A percentile compares a stretch with the other conserved stretches of the same genome.
Evolutionary conservation across 2,888 invertebrate genomes (phyloP).

Genomic region (Leptopterna dolabrata): DNA sequence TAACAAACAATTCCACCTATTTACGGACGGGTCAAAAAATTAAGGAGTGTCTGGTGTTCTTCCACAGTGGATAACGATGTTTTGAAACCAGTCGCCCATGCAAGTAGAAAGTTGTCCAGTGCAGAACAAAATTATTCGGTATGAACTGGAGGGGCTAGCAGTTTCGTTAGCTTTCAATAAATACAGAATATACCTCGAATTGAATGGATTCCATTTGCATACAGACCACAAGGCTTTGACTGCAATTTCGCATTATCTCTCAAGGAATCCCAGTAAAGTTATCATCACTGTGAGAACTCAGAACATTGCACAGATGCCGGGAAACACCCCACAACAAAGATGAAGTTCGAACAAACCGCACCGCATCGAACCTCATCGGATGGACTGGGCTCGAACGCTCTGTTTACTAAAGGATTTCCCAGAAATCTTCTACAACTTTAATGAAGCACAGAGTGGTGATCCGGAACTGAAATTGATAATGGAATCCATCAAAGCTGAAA

Average conservation of each 20-base stretch:
- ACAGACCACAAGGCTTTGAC: conserved; percentile 25
- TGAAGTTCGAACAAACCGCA: not conserved
- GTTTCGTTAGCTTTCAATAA: not conserved
- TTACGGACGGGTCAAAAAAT: conserved; percentile 27
- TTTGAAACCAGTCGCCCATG: too few relatives aligned
- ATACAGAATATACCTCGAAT: not conserved
- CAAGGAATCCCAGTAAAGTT: not conserved
- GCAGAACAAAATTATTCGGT: too few relatives aligned
- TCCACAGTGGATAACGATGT: too few relatives aligned
- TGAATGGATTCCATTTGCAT: not conserved
- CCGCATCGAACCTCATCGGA: too few relatives aligned
- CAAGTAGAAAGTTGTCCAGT: too few relatives aligned
- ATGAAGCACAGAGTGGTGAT: not conserved
- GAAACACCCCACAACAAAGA: not conserved
- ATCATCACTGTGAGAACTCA: not conserved
- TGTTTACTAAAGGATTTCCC: conserved; percentile 10
- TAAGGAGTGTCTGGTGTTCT: too few relatives aligned
- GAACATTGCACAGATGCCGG: not conserved
- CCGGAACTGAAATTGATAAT: conserved; percentile 4
- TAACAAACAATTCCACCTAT: conserved; percentile 1
- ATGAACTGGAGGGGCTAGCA: too few relatives aligned
- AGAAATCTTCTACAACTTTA: conserved; percentile 25
- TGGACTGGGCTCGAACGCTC: not conserved
- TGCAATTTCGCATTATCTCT: conserved; percentile 16
- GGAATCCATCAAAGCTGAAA: conserved; percentile 1